Percentiles rank a stretch among this genome's conserved stretches.
phyloP scores from a whole-genome alignment of 2,113 vertebrate genomes.

The Noctilio leporinus region DNA sequence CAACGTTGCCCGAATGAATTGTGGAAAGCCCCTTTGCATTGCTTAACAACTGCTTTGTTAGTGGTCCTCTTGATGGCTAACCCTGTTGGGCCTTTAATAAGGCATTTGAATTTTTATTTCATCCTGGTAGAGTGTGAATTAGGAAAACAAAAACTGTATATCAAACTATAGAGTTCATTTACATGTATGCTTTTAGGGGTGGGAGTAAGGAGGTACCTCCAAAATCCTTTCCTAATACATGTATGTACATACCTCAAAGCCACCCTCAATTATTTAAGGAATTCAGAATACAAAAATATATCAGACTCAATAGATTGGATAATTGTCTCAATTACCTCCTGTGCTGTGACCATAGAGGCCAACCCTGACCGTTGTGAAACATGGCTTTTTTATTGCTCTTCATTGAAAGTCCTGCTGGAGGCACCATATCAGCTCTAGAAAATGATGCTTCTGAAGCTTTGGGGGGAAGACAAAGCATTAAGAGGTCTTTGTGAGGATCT shows the following conservation, averaged over 20 bases:
- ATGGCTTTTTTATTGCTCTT: neutral
- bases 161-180: neutral
- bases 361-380: neutral
- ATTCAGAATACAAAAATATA: neutral
- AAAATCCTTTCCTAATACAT: no score
- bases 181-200: neutral
- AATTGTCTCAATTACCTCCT: neutral
- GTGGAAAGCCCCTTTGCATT: neutral
- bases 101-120: neutral
- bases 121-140: neutral
- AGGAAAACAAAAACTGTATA: neutral
- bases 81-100: neutral
- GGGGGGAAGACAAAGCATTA: neutral
- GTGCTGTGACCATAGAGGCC: neutral
- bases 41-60: neutral
- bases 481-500: neutral
- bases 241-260: neutral
- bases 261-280: neutral
- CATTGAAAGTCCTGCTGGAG: neutral
- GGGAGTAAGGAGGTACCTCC: neutral
- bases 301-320: neutral
- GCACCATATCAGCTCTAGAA: neutral
- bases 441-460: neutral
- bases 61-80: neutral
- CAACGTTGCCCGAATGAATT: rapidly evolving